Percentiles rank a stretch among this genome's conserved stretches.
Conservation (phyloP, 2,888 invertebrate genomes). For the Hirtodrosophila alboralis region DNA sequence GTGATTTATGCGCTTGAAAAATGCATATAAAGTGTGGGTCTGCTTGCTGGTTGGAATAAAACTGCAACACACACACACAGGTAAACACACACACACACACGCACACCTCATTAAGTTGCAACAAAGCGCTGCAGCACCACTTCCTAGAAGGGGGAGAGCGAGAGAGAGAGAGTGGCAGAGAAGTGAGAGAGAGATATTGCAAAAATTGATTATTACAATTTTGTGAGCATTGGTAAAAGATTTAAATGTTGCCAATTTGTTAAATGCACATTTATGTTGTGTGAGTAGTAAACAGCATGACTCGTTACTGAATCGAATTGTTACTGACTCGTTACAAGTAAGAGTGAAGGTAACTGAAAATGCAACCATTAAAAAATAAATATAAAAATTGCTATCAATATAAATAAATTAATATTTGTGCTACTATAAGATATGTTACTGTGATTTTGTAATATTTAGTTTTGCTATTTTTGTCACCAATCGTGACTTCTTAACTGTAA, state of each 20-base stretch:
- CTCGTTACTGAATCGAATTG: too few relatives aligned
- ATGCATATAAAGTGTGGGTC: constrained; percentile 66
- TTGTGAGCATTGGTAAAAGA: not conserved
- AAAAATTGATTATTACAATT: not conserved
- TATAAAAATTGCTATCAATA: too few relatives aligned
- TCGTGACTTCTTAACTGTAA: too few relatives aligned
- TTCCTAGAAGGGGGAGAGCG: too few relatives aligned
- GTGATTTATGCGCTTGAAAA: constrained; percentile 76
- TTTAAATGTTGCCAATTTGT: constrained; percentile 52
- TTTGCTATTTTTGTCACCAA: too few relatives aligned
- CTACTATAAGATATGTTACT: too few relatives aligned
- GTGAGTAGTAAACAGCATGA: too few relatives aligned
- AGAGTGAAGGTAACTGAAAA: too few relatives aligned
- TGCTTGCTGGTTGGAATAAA: constrained; percentile 42
- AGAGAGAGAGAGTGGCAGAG: not conserved
- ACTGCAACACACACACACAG: constrained; percentile 14
- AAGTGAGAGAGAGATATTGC: not conserved
- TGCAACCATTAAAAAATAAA: too few relatives aligned
- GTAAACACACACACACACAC: not conserved
- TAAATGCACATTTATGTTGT: constrained; percentile 2
- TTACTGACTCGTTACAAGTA: too few relatives aligned
- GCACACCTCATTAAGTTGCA: constrained; percentile 33
- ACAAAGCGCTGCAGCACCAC: constrained; percentile 21
- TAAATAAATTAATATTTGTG: too few relatives aligned
- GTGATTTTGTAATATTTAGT: too few relatives aligned